Evolutionary conservation across 1,140 invertebrate species (phyloP), one percentile per base, ranked within the genome.

Genomic region (Cydia splendana): DNA sequence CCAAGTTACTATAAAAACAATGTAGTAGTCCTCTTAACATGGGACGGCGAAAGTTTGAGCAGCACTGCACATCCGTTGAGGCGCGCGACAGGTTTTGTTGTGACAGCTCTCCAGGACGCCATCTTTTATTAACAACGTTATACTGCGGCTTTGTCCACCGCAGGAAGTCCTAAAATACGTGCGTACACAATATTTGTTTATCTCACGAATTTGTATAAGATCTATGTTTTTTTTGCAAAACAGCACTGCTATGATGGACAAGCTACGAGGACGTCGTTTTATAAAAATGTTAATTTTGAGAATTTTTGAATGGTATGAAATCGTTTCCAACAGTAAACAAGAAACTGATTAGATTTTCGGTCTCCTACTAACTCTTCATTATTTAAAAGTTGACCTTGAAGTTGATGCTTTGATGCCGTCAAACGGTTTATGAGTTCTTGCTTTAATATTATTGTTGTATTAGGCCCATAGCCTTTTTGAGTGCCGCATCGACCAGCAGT

Each of bases 51-150:
- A 82, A 80, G 74, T 87, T 89, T 88, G 83, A 87, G 78, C 38
- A 79, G 4, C 85, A 2, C 28, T 71, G 1, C 74, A 62, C 77
- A 82, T 84, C 81, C 80, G 79, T 81, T 80, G 85, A 79, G 76
- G 75, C 74, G 77, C 80, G 83, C 79, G 85, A 86, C 84, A 84
- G 84, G 80, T 82, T 79, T 81, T 82, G 85, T 88, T 88, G 67
- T 88, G 85, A 88, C 87, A 89, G 87, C 82, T 80, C 87, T 71
- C 79, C 82, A 78, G 84, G 88, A 86, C 84, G 84, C 84, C 84
- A 71, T 76, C 65, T 69, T 51, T 42, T 76, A 62, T 48, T 69
- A 34, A 75, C 71, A 77, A 79, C 76, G 81, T 80, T 80, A 84
- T 77, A 81, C 79, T 79, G 78, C 75, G 51, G 78, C 62, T 79